These are phyloP conservation scores for Aphelenchoides fujianensis DNA, from an alignment of 1,140 invertebrate genomes.

Conservation along the genomic window DNA sequence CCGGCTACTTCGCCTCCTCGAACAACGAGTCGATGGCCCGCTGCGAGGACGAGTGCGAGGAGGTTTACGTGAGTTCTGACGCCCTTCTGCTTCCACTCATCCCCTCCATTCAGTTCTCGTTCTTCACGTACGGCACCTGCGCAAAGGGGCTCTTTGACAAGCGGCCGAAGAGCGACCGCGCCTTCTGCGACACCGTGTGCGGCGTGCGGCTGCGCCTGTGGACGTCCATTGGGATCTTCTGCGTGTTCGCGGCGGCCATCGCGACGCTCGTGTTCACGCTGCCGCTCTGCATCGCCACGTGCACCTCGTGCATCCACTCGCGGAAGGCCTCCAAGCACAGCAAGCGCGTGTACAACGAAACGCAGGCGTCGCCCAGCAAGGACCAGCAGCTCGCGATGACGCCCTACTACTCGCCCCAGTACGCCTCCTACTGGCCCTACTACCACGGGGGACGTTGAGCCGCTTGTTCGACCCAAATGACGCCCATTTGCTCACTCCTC, in stretches of 20 bases:
- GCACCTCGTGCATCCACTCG: conserved; percentile 55
- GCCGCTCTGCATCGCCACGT: conserved; percentile 59
- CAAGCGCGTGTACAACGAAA: conserved; percentile 43
- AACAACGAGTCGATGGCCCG: conserved; percentile 43
- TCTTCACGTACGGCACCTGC: conserved; percentile 55
- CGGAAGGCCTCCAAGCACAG: conserved; percentile 50
- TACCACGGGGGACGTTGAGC: neutral
- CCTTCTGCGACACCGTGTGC: conserved; percentile 51
- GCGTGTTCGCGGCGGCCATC: conserved; percentile 51
- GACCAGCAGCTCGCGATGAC: conserved; percentile 38
- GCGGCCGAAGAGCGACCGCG: conserved; percentile 36
- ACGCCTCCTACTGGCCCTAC: conserved; percentile 35
- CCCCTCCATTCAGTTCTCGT: conserved; percentile 16
- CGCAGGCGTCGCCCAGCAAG: conserved; percentile 26
- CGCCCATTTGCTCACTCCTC: neutral
- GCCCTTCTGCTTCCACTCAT: neutral
- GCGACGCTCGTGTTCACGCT: conserved; percentile 53
- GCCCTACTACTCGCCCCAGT: conserved; percentile 33
- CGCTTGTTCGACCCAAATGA: neutral
- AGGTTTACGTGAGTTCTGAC: conserved; percentile 36
- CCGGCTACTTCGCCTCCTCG: conserved; percentile 28
- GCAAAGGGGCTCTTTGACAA: conserved; percentile 55
- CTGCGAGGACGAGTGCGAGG: conserved; percentile 57
- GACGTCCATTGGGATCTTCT: conserved; percentile 51
- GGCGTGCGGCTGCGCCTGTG: conserved; percentile 53